Percentiles rank a stretch among this genome's conserved stretches.
phyloP scores from a whole-genome alignment of 2,113 vertebrate genomes.

The Ursus arctos region DNA sequence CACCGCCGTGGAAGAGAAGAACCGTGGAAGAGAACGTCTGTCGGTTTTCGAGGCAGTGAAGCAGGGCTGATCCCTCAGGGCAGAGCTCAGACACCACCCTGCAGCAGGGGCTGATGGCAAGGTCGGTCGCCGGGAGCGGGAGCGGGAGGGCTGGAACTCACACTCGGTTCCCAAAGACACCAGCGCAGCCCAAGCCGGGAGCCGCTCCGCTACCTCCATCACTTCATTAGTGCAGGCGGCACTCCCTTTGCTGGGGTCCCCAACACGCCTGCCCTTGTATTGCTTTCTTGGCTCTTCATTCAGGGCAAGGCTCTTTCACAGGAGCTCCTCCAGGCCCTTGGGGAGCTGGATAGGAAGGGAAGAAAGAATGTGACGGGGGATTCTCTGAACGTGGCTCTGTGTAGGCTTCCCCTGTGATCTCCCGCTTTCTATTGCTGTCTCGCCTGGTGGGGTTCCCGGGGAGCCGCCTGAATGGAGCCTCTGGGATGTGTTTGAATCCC shows the following conservation, averaged over 20 bases:
- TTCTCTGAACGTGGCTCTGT: not conserved
- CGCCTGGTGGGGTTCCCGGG: not conserved
- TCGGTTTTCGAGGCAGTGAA: not conserved
- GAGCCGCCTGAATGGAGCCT: not conserved
- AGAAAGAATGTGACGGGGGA: not conserved
- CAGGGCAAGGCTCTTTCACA: slow-evolving; percentile 55
- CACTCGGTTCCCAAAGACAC: not conserved
- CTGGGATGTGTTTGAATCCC: not conserved
- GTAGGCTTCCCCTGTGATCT: not conserved
- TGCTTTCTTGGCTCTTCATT: slow-evolving; percentile 35
- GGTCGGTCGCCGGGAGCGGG: not conserved
- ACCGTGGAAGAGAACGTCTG: not conserved
- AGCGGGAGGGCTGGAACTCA: not conserved
- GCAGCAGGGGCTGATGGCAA: not conserved
- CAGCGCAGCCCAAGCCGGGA: not conserved
- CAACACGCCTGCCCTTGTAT: not conserved
- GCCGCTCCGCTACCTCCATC: not conserved
- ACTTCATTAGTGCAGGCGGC: slow-evolving; percentile 51
- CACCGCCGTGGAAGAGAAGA: not conserved
- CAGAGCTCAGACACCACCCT: not conserved
- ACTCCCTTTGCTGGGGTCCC: not conserved
- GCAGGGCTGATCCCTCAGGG: not conserved
- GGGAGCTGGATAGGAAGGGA: not conserved
- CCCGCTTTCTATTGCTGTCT: not conserved
- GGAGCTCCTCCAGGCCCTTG: not conserved